Evolutionary conservation across 2,888 invertebrate genomes (phyloP).

Genomic region (Mimumesa dahlbomi): DNA sequence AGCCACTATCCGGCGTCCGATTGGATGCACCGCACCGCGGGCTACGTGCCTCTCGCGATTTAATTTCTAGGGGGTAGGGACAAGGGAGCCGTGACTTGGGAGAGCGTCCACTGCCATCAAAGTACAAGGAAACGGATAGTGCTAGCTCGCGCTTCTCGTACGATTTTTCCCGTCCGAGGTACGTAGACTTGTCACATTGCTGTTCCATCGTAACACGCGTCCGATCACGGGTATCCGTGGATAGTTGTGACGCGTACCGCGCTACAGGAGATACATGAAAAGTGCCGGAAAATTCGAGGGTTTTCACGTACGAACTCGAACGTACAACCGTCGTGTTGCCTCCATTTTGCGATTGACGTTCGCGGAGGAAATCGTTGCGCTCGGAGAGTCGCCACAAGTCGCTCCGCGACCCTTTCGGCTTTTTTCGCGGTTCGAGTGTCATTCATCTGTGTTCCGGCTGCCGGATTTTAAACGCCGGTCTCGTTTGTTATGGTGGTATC

Average conservation of each 20-base stretch:
- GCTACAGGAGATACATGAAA: not conserved
- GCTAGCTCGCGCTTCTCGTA: constrained; percentile 61
- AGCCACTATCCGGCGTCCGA: constrained; percentile 57
- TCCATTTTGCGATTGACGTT: constrained; percentile 71
- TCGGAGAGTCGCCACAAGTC: no score
- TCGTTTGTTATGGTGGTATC: not conserved
- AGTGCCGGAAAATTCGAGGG: constrained; percentile 22
- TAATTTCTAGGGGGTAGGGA: constrained; percentile 67
- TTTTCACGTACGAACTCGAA: constrained; percentile 34
- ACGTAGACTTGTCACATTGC: constrained; percentile 30
- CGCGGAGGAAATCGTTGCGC: constrained; percentile 55
- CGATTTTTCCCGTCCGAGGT: constrained; percentile 49
- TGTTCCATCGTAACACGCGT: not conserved
- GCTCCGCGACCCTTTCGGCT: constrained; percentile 20
- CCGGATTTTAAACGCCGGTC: not conserved
- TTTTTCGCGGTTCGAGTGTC: constrained; percentile 8
- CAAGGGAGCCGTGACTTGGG: constrained; percentile 70
- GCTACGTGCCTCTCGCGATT: constrained; percentile 68
- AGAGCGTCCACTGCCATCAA: constrained; percentile 78
- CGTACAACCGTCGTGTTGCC: constrained; percentile 57
- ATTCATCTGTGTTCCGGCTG: not conserved
- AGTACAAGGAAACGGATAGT: constrained; percentile 72
- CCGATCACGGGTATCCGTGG: constrained; percentile 4
- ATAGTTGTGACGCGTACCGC: no score
- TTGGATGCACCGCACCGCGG: constrained; percentile 68